Percentiles rank a stretch among this genome's conserved stretches.
Evolutionary conservation across 2,113 vertebrate species (phyloP).

Genomic region (Chrysochloris asiatica): DNA sequence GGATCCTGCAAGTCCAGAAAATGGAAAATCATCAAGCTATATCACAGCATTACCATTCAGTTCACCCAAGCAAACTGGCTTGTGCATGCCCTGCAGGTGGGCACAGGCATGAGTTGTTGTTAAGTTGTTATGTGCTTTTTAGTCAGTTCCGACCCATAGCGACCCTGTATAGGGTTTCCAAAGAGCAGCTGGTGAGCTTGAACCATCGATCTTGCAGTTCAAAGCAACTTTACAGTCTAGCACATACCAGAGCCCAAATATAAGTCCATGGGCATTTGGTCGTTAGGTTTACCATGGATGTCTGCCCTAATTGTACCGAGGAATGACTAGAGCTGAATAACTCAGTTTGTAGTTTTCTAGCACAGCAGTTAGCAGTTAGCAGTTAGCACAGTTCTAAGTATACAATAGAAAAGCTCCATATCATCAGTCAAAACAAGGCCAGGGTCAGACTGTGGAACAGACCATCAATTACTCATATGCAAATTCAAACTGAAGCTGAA

Average conservation of each 20-base stretch:
- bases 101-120: background rate
- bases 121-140: too few relatives aligned
- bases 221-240: too few relatives aligned
- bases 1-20: background rate
- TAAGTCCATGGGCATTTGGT: background rate
- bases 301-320: background rate
- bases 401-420: too few relatives aligned
- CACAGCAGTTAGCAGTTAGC: background rate
- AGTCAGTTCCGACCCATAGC: too few relatives aligned
- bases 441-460: too few relatives aligned
- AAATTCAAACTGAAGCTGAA: too few relatives aligned
- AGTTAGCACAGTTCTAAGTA: background rate
- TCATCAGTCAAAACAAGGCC: too few relatives aligned
- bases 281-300: background rate
- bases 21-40: background rate
- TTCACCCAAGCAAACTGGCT: background rate
- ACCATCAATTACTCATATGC: too few relatives aligned
- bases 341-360: background rate
- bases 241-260: background rate
- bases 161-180: too few relatives aligned
- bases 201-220: too few relatives aligned
- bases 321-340: background rate
- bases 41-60: too few relatives aligned
- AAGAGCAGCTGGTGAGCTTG: too few relatives aligned
- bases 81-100: background rate